Evolutionary conservation across 2,888 invertebrate genomes (phyloP).

Genomic region (Elysia crispata): DNA sequence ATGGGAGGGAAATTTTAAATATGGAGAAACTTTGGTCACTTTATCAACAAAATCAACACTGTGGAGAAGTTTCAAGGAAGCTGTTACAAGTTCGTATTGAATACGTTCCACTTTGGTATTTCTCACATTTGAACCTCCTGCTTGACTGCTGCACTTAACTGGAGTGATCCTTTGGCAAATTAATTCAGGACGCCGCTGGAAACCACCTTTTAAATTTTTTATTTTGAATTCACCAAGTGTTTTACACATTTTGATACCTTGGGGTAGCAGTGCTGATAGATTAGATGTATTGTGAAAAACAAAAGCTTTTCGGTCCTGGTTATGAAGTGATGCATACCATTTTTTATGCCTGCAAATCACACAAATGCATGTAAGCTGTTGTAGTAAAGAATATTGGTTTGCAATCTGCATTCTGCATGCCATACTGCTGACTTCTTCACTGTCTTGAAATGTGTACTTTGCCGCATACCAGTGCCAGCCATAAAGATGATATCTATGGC

Average conservation of each 20-base stretch:
- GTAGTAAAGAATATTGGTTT: neutral
- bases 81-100: slow-evolving; percentile 48
- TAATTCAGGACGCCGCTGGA: slow-evolving; percentile 51
- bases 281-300: slow-evolving; percentile 32
- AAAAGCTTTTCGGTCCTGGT: slow-evolving; percentile 21
- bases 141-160: too few relatives aligned
- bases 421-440: too few relatives aligned
- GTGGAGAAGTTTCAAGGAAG: neutral
- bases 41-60: neutral
- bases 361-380: slow-evolving; percentile 6
- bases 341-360: slow-evolving; percentile 16
- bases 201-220: slow-evolving; percentile 48
- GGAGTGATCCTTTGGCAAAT: neutral
- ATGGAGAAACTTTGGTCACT: too few relatives aligned
- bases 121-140: neutral
- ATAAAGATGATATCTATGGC: too few relatives aligned
- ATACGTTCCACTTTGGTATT: slow-evolving; percentile 29
- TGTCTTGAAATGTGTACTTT: neutral
- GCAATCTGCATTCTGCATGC: too few relatives aligned
- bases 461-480: too few relatives aligned
- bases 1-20: too few relatives aligned
- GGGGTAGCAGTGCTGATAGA: slow-evolving; percentile 5
- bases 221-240: slow-evolving; percentile 44
- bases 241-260: slow-evolving; percentile 27
- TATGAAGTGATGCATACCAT: slow-evolving; percentile 40